phyloP scores from a whole-genome alignment of 2,888 invertebrate genomes.

The Patella caerulea region DNA sequence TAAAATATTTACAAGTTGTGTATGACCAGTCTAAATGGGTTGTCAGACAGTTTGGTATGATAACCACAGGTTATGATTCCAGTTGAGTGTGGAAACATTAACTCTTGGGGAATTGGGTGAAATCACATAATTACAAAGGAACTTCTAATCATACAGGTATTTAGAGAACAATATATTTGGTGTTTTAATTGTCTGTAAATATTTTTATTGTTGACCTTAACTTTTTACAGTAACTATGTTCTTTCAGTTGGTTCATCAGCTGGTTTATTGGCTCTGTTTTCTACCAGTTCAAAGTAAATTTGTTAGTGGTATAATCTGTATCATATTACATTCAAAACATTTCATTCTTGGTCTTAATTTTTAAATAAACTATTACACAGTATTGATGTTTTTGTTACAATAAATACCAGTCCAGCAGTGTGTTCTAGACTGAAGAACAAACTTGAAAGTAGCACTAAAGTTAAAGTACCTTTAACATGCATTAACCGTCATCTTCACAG shows the following conservation, averaged over 20 bases:
- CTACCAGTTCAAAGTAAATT: conserved; percentile 79
- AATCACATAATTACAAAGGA: not conserved
- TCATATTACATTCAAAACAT: not conserved
- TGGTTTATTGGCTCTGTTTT: conserved; percentile 92
- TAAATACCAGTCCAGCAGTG: conserved; percentile 24
- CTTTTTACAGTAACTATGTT: conserved; percentile 81
- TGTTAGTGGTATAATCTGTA: not conserved
- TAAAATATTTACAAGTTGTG: too few relatives aligned
- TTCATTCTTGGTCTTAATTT: not conserved
- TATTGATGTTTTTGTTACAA: conserved; percentile 20
- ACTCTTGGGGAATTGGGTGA: too few relatives aligned
- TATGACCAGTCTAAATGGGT: too few relatives aligned
- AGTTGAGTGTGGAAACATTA: too few relatives aligned
- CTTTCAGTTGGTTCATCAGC: conserved; percentile 91
- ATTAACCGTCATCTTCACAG: too few relatives aligned
- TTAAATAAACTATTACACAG: conserved; percentile 7
- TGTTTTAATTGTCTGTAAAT: not conserved
- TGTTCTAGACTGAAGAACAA: too few relatives aligned
- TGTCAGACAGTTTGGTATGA: too few relatives aligned
- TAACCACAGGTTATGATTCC: too few relatives aligned
- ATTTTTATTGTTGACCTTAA: conserved; percentile 41
- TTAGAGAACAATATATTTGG: not conserved
- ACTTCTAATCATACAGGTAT: not conserved
- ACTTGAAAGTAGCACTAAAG: too few relatives aligned
- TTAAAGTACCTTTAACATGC: too few relatives aligned